A percentile compares a stretch with the other conserved stretches of the same genome.
These are phyloP conservation scores for Actinernus sp. DNA, from an alignment of 92 coral and sea anemone species.

Conservation along the genomic window DNA sequence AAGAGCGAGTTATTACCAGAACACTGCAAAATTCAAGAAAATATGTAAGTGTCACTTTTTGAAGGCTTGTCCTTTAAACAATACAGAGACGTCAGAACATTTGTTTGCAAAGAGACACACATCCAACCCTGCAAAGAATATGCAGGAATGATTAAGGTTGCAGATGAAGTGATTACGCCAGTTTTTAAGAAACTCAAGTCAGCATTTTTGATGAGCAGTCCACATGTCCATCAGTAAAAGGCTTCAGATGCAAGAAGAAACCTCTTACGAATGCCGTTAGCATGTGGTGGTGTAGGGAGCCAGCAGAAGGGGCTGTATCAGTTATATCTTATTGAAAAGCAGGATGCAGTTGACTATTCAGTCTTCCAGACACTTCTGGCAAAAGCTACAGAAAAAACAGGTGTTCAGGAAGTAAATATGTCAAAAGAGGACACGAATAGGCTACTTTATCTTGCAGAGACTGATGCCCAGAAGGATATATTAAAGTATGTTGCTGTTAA, in stretches of 20 bases:
- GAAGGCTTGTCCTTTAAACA: conserved; percentile 47
- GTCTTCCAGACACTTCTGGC: conserved; percentile 8
- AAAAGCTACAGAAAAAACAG: not conserved
- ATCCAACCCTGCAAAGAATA: conserved; percentile 32
- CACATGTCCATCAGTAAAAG: conserved; percentile 39
- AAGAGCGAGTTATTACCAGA: conserved; percentile 23
- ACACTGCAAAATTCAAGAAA: conserved; percentile 7
- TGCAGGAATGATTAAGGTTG: conserved; percentile 52
- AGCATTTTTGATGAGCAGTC: conserved; percentile 48
- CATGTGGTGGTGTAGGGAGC: conserved; percentile 31
- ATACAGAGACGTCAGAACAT: conserved; percentile 23
- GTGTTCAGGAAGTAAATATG: conserved; percentile 1
- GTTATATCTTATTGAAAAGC: conserved; percentile 35
- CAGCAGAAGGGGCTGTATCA: conserved; percentile 13
- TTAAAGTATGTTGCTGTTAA: conserved; percentile 56
- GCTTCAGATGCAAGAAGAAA: conserved; percentile 49
- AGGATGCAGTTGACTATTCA: conserved; percentile 6
- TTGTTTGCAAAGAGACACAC: conserved; percentile 37
- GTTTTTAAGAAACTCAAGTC: conserved; percentile 48
- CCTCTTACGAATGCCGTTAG: conserved; percentile 47
- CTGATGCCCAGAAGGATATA: conserved; percentile 44
- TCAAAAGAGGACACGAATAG: conserved; percentile 27
- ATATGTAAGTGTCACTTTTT: conserved; percentile 45
- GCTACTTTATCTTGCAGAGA: conserved; percentile 58
- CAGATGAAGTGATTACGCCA: conserved; percentile 22